phyloP scores from a whole-genome alignment of 1,140 invertebrate species.

The Aphelinus atriplicis region DNA sequence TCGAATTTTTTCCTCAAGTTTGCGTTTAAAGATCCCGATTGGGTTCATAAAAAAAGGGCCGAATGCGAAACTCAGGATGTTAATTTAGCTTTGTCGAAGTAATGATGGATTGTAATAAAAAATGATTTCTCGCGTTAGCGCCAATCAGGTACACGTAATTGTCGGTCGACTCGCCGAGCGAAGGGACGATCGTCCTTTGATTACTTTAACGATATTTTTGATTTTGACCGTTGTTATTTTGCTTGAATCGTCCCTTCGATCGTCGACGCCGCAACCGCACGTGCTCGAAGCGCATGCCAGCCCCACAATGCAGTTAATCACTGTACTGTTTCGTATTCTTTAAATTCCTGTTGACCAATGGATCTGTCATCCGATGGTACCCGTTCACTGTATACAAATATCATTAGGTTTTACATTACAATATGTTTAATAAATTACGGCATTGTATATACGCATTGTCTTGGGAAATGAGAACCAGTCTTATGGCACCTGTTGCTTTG shows the following conservation, averaged over 20 bases:
- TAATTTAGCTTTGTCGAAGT: conserved; percentile 58
- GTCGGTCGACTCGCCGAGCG: background rate
- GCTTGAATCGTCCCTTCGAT: background rate
- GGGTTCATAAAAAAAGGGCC: conserved; percentile 49
- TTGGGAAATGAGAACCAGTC: conserved; percentile 68
- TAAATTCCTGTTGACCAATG: conserved; percentile 46
- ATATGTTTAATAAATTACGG: conserved; percentile 62
- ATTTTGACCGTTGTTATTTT: background rate
- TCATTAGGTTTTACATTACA: conserved; percentile 66
- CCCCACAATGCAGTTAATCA: conserved; percentile 32
- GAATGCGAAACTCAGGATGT: conserved; percentile 64
- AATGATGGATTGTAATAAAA: background rate
- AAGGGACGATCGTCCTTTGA: conserved; percentile 9
- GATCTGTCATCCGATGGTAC: conserved; percentile 55
- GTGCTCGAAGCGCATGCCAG: conserved; percentile 22
- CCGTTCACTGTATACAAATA: conserved; percentile 65
- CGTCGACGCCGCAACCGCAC: background rate
- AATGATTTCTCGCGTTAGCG: background rate
- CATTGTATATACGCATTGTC: conserved; percentile 66
- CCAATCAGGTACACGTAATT: background rate
- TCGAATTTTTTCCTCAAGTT: background rate
- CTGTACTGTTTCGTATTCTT: conserved; percentile 23
- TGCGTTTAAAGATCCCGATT: conserved; percentile 12
- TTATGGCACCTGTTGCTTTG: conserved; percentile 62
- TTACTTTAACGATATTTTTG: conserved; percentile 12